Percentiles rank a stretch among this genome's conserved stretches.
Evolutionary conservation across 2,113 vertebrate species (phyloP).

Genomic region (Sylvicapra grimmia): DNA sequence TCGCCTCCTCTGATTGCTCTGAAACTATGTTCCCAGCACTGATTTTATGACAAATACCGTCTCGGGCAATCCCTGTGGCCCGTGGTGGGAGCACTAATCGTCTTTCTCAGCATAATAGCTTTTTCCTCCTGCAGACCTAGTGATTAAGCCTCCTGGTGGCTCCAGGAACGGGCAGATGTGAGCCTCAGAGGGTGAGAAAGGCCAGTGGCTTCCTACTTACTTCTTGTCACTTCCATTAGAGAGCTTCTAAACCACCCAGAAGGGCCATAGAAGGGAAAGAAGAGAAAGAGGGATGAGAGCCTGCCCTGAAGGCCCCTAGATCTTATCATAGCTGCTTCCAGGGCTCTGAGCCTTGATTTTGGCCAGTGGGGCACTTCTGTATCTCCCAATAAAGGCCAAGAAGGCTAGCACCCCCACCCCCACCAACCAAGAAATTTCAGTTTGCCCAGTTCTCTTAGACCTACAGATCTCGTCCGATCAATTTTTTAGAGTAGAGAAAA

Average conservation of each 20-base stretch:
- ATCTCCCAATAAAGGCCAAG: not conserved
- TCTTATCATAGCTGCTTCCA: not conserved
- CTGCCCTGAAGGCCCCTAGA: not conserved
- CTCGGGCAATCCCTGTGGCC: not conserved
- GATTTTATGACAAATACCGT: not conserved
- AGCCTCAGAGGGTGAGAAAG: not conserved
- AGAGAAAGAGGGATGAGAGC: not conserved
- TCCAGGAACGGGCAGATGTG: not conserved
- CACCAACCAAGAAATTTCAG: not conserved
- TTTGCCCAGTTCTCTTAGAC: not conserved
- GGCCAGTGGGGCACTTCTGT: rapidly evolving
- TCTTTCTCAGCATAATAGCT: not conserved
- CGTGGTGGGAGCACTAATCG: rapidly evolving
- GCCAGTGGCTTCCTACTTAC: not conserved
- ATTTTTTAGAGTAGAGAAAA: not conserved
- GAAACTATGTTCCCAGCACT: not conserved
- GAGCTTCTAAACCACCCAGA: not conserved
- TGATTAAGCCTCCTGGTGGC: not conserved
- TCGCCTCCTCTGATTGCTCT: not conserved
- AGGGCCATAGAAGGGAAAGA: not conserved
- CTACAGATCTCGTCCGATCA: not conserved
- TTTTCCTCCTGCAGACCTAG: not conserved
- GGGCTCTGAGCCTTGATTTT: rapidly evolving
- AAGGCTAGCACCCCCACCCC: rapidly evolving
- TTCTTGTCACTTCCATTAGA: not conserved